Base-by-base conservation (phyloP, 2,888 invertebrate species). In the Philereme transversata region DNA sequence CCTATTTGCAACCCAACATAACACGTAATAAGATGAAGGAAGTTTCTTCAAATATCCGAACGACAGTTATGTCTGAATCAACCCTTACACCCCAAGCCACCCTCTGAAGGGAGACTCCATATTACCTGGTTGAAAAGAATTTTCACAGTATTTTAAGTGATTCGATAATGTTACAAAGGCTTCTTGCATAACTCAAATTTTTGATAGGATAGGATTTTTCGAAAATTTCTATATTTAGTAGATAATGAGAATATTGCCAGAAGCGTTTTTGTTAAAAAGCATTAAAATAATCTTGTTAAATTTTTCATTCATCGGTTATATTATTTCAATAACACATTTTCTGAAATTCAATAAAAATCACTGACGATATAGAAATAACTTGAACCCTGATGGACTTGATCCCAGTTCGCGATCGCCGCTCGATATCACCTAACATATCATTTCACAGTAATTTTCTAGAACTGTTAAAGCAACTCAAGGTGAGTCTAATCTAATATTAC, bases 141-240 rank as follows among this genome's bases (percentile, higher is more conserved):
- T 75, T 81, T 75, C 74, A 73, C 79, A 74, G 76, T 77, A 70
- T 78, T 81, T 80, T 77, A 72, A 79, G 79, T 77, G 72, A 77
- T 78, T 78, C 77, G 70, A 79, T 80, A 74, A 77, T 78, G 70
- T 73, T 73, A 69, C 62, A 57, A 52, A 61, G 67, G 57, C 60
- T 54, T 65, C 55, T 65, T 66, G 52, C 64, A 36, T 55, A 61
- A 59, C 33, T 34, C 9, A 51, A 51, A 45, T 57, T 51, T 41
- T 51, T 54, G 5, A 35, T 22, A 50, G 54, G 50, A 46, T 54
- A 53, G 40, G 33, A 34, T 53, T 57, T 47, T 34, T 11, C n/a
- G 5, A 40, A 47, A 59, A 58, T 4, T 46, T 55, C 0, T 5
- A 43, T 34, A 55, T 35, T 35, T 22, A 11, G 33, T 3, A 7